Evolutionary conservation across 2,797 vertebrate genomes (phyloP).

Genomic region (Dipus sagitta): DNA sequence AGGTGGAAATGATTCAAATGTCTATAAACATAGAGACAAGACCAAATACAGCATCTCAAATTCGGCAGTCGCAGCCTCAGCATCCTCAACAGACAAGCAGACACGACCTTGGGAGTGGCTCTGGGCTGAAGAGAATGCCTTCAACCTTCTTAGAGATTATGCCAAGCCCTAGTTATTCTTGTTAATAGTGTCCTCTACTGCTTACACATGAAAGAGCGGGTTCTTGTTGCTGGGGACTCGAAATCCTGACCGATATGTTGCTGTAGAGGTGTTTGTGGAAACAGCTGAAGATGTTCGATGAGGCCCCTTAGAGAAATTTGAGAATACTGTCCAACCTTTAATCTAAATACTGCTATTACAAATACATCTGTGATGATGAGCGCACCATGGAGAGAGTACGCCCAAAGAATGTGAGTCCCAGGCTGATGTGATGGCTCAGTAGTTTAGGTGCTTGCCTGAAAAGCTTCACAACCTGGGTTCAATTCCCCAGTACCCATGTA

Average conservation of each 20-base stretch:
- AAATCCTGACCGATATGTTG: neutral
- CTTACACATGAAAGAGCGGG: neutral
- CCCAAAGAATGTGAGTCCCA: too few species aligned
- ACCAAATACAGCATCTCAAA: neutral
- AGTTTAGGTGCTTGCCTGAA: too few species aligned
- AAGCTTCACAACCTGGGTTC: too few species aligned
- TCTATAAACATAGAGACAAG: neutral
- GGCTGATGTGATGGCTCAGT: too few species aligned
- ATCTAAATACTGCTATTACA: neutral
- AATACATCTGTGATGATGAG: neutral
- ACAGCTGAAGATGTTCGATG: neutral
- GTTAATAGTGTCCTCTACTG: neutral
- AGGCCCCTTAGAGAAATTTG: neutral
- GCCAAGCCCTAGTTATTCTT: neutral
- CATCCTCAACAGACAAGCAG: neutral
- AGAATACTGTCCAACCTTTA: neutral
- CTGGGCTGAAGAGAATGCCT: neutral
- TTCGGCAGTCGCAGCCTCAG: neutral
- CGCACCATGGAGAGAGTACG: neutral
- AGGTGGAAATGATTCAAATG: neutral
- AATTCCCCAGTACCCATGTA: too few species aligned
- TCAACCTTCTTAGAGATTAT: neutral
- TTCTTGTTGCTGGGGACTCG: neutral
- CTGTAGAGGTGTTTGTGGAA: neutral
- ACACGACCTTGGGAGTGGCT: neutral